Base-by-base conservation (phyloP, 2,797 vertebrate species). In the Cetoscarus ocellatus region DNA sequence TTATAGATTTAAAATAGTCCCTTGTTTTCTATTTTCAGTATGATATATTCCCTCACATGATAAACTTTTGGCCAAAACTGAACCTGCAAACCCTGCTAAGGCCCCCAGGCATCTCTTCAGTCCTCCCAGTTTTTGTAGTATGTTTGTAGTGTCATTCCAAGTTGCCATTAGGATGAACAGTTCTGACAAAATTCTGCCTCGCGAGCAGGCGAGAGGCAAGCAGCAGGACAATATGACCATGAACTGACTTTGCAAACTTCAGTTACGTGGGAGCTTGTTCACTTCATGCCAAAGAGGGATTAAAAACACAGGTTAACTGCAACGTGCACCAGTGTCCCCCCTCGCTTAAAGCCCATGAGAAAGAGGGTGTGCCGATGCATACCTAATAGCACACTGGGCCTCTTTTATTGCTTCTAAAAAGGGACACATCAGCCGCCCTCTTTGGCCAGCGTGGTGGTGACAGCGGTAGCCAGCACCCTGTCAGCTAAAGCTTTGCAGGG, bases 391-490 rank as follows among this genome's bases (percentile, higher is more conserved):
- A 80, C 5, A 68, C 49, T 34, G 40, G 55, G 59, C 66, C 65
- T 76, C 61, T 82, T 86, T 87, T 87, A 91, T 87, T 68, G 78
- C 6, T 85, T 86, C 84, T 88, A 89, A 88, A 92, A 89, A 60
- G 60, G 73, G 86, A 80, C 75, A 67, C 68, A 62, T 82, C 75
- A 64, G 61, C 73, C 67, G 48, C 78, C 61, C 62, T 77, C 69
- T 75, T 38, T 51, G 61, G 61, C 45, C 19, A 11, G 34, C 45
- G 7, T 47, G 62, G 80, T 58, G 77, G 71, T 70, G 79, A 85
- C 86, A 86, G 85, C 61, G 71, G 61, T 64, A 76, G 69, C 60
- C 49, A 65, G 52, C 61, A 67, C 80, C 70, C 72, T 67, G 73
- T 80, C 74, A 38, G 14, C 36, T 57, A 43, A 69, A 75, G 58